Conservation (phyloP, 2,888 invertebrate genomes). For the Thumatha senex region DNA sequence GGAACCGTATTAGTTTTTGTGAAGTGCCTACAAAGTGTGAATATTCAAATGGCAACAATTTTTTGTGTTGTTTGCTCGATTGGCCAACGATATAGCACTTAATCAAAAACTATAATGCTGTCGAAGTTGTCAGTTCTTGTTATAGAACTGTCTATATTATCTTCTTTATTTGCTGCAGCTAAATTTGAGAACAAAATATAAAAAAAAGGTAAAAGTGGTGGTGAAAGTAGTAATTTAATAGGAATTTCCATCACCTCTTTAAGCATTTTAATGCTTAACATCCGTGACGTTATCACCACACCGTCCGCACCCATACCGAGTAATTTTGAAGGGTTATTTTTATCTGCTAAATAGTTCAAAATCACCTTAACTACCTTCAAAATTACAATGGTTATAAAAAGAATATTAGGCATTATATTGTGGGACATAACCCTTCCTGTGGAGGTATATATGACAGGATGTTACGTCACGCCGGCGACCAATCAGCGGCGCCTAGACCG, state of each 20-base stretch:
- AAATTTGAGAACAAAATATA: too few species aligned
- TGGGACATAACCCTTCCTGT: slow-evolving; percentile 23
- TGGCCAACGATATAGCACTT: slow-evolving; percentile 1
- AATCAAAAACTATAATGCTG: slow-evolving; percentile 4
- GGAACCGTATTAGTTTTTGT: neutral
- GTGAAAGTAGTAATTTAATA: too few species aligned
- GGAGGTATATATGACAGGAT: slow-evolving; percentile 30
- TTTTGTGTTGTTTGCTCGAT: neutral
- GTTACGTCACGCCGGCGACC: slow-evolving; percentile 29
- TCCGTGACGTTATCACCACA: too few species aligned
- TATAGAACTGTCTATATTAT: neutral
- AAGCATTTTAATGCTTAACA: too few species aligned
- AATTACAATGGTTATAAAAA: slow-evolving; percentile 18
- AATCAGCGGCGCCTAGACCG: slow-evolving; percentile 33
- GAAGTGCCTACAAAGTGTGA: neutral
- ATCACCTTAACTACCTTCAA: neutral
- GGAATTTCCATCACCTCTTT: too few species aligned
- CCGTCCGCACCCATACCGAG: too few species aligned
- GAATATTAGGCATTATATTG: slow-evolving; percentile 24
- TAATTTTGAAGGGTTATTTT: too few species aligned
- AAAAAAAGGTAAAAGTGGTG: too few species aligned
- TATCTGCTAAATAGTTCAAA: neutral
- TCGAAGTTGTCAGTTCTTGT: neutral
- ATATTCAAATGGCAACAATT: slow-evolving; percentile 1
- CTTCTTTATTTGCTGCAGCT: too few species aligned